A percentile compares a stretch with the other conserved stretches of the same genome.
These are phyloP conservation scores for Gallinago jamesoni DNA, from an alignment of 2,113 vertebrate genomes.

Conservation along the genomic window DNA sequence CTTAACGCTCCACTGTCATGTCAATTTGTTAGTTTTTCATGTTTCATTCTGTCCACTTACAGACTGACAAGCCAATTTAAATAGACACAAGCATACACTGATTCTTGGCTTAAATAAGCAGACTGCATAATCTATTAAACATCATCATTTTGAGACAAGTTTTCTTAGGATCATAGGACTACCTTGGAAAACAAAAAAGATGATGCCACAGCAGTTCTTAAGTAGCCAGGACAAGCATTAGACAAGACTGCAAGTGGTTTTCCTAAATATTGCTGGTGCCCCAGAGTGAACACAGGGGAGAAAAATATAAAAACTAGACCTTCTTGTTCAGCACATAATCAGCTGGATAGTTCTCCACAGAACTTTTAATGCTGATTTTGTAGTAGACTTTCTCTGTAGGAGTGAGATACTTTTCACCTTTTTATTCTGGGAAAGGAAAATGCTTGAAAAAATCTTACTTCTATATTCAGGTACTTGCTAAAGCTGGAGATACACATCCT, in stretches of 20 bases:
- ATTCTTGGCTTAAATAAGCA: conserved; percentile 37
- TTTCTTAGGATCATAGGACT: not conserved
- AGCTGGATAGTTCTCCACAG: not conserved
- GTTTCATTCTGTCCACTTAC: conserved; percentile 3
- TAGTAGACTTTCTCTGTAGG: not conserved
- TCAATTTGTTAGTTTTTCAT: conserved; percentile 35
- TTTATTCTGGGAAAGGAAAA: not conserved
- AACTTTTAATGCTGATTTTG: not conserved
- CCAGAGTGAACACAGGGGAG: not conserved
- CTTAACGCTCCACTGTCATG: not conserved
- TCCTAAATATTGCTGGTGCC: not conserved
- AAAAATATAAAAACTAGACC: not conserved
- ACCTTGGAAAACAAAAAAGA: not conserved
- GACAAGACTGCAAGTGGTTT: not conserved
- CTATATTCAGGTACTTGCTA: not conserved
- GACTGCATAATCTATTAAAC: conserved; percentile 8
- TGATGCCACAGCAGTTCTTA: not conserved
- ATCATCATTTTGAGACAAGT: not conserved
- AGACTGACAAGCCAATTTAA: conserved; percentile 44
- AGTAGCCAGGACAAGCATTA: not conserved
- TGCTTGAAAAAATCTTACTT: not conserved
- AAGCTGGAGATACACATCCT: not conserved
- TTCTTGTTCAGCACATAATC: not conserved
- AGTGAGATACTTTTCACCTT: not conserved
- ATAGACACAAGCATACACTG: not conserved